Conservation (phyloP, 1,140 invertebrate genomes). For the Daktulosphaira vitifoliae region DNA sequence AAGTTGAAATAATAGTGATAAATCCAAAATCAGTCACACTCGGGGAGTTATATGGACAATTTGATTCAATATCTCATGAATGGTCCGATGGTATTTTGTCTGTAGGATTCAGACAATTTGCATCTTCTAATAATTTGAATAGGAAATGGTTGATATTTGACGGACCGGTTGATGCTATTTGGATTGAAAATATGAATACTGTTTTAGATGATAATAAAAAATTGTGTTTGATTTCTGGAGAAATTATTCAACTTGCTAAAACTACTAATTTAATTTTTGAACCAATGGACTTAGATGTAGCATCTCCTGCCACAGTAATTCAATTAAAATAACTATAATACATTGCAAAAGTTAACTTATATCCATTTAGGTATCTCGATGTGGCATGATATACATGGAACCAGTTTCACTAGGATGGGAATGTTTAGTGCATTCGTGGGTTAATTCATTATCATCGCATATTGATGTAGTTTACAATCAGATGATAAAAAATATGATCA, state of each 20-base stretch:
- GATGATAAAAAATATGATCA: neutral
- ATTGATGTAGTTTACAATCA: slow-evolving; percentile 54
- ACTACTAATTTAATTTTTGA: slow-evolving; percentile 92
- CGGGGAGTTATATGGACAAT: slow-evolving; percentile 91
- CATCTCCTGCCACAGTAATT: slow-evolving; percentile 68
- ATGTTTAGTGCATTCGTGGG: slow-evolving; percentile 80
- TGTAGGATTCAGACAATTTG: slow-evolving; percentile 82
- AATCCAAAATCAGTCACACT: slow-evolving; percentile 95
- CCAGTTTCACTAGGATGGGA: slow-evolving; percentile 81
- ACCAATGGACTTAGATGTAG: slow-evolving; percentile 88
- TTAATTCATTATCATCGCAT: slow-evolving; percentile 60
- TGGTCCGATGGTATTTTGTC: slow-evolving; percentile 90
- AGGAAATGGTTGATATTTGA: slow-evolving; percentile 97
- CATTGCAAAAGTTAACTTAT: neutral
- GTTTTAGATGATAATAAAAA: slow-evolving; percentile 96
- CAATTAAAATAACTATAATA: neutral
- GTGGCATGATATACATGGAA: slow-evolving; percentile 97
- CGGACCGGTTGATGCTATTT: slow-evolving; percentile 90
- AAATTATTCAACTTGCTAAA: slow-evolving; percentile 84
- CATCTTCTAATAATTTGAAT: slow-evolving; percentile 65
- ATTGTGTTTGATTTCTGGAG: slow-evolving; percentile 82
- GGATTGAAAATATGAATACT: slow-evolving; percentile 98
- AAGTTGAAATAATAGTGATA: slow-evolving; percentile 81
- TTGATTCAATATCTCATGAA: slow-evolving; percentile 88
- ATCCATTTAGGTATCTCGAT: slow-evolving; percentile 61